Evolutionary conservation across 2,888 invertebrate genomes (phyloP).

Genomic region (Dione juno): DNA sequence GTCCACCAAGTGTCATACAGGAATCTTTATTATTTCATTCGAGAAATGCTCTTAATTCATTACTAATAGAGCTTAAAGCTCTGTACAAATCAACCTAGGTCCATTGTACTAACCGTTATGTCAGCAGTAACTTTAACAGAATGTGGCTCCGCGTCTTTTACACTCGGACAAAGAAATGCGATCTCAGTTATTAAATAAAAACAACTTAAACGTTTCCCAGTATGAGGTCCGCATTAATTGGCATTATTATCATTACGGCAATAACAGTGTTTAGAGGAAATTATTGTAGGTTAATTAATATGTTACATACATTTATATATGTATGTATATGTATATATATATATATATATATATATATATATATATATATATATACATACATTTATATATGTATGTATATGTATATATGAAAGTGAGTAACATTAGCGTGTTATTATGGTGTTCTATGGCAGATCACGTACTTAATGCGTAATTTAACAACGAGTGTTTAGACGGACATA

Average conservation of each 20-base stretch:
- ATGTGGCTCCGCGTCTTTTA: slow-evolving; percentile 35
- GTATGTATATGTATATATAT: no score
- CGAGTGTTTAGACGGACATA: no score
- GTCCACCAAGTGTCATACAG: slow-evolving; percentile 43
- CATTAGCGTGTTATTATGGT: no score
- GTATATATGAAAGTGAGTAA: no score
- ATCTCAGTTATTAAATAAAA: slow-evolving; percentile 24
- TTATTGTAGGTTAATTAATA: slow-evolving; percentile 6
- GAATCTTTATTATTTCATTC: slow-evolving; percentile 30
- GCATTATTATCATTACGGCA: neutral
- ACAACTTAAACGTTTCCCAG: slow-evolving; percentile 10
- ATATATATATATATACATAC: no score
- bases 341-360: no score
- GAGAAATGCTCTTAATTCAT: slow-evolving; percentile 27
- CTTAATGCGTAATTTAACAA: no score
- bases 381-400: neutral
- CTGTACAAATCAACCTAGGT: slow-evolving; percentile 15
- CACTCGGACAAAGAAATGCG: slow-evolving; percentile 32
- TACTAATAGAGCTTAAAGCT: slow-evolving; percentile 16
- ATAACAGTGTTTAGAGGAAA: neutral
- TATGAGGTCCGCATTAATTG: neutral
- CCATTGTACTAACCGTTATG: slow-evolving; percentile 41
- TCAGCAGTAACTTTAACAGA: slow-evolving; percentile 42
- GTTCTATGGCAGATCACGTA: no score
- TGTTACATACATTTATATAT: neutral